These are phyloP conservation scores for Clunio marinus DNA, from an alignment of 2,888 invertebrate genomes.

Conservation along the genomic window DNA sequence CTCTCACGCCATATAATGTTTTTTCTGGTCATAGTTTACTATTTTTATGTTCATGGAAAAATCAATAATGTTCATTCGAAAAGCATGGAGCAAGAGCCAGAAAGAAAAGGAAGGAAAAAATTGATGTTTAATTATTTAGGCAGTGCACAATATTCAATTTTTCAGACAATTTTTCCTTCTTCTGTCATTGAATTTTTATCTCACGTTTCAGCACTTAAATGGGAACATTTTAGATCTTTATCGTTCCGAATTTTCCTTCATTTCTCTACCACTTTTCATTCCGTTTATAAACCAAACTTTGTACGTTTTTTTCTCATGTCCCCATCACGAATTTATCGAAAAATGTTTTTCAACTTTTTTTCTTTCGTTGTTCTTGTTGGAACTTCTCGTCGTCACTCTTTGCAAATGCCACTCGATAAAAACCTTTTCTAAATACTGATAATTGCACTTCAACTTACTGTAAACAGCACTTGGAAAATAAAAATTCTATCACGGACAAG, in stretches of 20 bases:
- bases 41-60: conserved; percentile 38
- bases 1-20: background rate
- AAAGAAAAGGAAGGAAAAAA: background rate
- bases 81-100: conserved; percentile 12
- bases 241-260: background rate
- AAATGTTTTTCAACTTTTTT: too few relatives aligned
- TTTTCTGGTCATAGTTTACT: conserved; percentile 28
- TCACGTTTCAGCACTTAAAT: background rate
- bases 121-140: background rate
- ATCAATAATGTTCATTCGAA: conserved; percentile 35
- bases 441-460: conserved; percentile 19
- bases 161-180: background rate
- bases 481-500: conserved; percentile 11
- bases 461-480: conserved; percentile 18
- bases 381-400: background rate
- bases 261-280: background rate
- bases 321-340: background rate
- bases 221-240: background rate
- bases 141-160: background rate
- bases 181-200: background rate
- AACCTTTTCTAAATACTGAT: too few relatives aligned
- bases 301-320: background rate
- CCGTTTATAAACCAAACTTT: background rate
- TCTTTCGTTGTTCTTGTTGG: too few relatives aligned
- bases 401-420: too few relatives aligned